Evolutionary conservation across 2,888 invertebrate genomes (phyloP).

Genomic region (Acronicta aceris): DNA sequence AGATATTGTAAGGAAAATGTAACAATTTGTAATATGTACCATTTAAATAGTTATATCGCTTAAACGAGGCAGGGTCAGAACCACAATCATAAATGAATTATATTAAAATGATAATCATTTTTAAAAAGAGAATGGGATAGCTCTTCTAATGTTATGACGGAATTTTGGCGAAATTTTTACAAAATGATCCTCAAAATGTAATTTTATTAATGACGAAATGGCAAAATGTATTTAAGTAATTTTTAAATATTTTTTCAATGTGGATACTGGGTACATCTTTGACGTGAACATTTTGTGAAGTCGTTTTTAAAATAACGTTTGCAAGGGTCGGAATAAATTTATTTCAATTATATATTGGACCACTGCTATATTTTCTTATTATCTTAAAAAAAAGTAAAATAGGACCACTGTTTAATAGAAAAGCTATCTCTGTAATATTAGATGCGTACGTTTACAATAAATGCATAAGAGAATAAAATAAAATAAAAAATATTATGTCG

Average conservation of each 20-base stretch:
- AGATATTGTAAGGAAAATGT: slow-evolving; percentile 65
- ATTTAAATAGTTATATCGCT: slow-evolving; percentile 83
- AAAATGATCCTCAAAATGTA: slow-evolving; percentile 27
- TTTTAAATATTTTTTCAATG: slow-evolving; percentile 31
- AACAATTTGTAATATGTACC: slow-evolving; percentile 79
- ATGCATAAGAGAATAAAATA: slow-evolving; percentile 61
- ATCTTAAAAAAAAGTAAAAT: slow-evolving; percentile 63
- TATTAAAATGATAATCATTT: slow-evolving; percentile 70
- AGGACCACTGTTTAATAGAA: slow-evolving; percentile 81
- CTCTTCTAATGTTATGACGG: slow-evolving; percentile 71
- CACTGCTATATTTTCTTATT: slow-evolving; percentile 83
- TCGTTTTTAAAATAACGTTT: slow-evolving; percentile 49
- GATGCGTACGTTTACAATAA: slow-evolving; percentile 68
- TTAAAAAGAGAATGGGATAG: slow-evolving; percentile 73
- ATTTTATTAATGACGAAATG: slow-evolving; percentile 36
- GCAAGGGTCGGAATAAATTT: slow-evolving; percentile 25
- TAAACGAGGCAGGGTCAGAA: slow-evolving; percentile 88
- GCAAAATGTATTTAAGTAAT: slow-evolving; percentile 28
- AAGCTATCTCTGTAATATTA: slow-evolving; percentile 83
- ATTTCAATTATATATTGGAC: slow-evolving; percentile 75
- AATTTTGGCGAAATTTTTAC: slow-evolving; percentile 52
- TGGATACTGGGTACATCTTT: background rate
- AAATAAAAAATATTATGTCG: slow-evolving; percentile 60
- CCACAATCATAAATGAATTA: slow-evolving; percentile 81
- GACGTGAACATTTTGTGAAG: slow-evolving; percentile 24